Conservation (phyloP, 1,140 invertebrate genomes). For the Parasteatoda tepidariorum region DNA sequence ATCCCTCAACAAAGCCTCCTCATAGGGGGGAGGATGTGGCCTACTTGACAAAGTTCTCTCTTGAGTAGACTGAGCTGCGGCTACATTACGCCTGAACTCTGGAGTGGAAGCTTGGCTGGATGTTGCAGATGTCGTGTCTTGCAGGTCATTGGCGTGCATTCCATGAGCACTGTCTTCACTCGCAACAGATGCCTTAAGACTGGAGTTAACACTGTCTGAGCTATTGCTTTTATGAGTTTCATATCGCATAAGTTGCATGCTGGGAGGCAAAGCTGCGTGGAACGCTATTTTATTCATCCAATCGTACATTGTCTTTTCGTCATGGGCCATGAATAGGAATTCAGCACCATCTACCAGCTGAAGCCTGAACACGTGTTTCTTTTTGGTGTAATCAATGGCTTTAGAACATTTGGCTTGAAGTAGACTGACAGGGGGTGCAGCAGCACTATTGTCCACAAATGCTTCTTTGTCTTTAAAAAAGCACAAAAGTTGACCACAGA, state of each 20-base stretch:
- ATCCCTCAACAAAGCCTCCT: slow-evolving; percentile 35
- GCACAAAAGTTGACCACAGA: slow-evolving; percentile 95
- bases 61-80: background rate
- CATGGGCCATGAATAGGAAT: slow-evolving; percentile 86
- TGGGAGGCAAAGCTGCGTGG: slow-evolving; percentile 90
- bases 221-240: slow-evolving; percentile 58
- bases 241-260: slow-evolving; percentile 87
- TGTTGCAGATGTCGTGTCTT: slow-evolving; percentile 42
- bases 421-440: slow-evolving; percentile 89
- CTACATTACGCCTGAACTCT: slow-evolving; percentile 29
- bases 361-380: slow-evolving; percentile 92
- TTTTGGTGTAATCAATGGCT: slow-evolving; percentile 94
- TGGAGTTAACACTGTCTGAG: slow-evolving; percentile 51
- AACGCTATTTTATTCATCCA: slow-evolving; percentile 96
- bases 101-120: slow-evolving; percentile 56
- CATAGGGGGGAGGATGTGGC: slow-evolving; percentile 49
- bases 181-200: slow-evolving; percentile 28
- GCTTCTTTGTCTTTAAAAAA: slow-evolving; percentile 97
- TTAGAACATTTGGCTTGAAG: slow-evolving; percentile 85
- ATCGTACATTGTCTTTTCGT: slow-evolving; percentile 82
- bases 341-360: slow-evolving; percentile 90
- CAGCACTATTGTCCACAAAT: slow-evolving; percentile 85
- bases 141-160: background rate
- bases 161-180: slow-evolving; percentile 29
- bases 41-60: background rate